These are phyloP conservation scores for Eospalax fontanierii DNA, from an alignment of 2,797 vertebrate genomes.

Conservation along the genomic window DNA sequence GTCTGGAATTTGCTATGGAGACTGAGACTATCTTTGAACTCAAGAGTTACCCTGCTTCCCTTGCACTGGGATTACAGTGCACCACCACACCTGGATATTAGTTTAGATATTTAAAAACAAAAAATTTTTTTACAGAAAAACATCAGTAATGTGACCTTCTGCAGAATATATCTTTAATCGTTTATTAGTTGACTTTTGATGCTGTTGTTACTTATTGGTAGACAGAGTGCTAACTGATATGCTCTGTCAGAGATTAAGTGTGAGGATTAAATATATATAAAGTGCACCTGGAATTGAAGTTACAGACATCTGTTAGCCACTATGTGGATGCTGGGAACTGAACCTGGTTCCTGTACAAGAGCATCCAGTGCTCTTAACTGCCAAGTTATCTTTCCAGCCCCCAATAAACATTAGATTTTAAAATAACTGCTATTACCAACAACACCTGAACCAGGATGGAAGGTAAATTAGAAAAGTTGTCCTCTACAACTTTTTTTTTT, in stretches of 20 bases:
- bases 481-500: background rate
- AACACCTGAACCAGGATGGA: background rate
- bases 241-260: background rate
- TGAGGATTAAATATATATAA: background rate
- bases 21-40: background rate
- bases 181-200: conserved; percentile 20
- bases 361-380: too few relatives aligned
- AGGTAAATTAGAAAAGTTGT: conserved; percentile 51
- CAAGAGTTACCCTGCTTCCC: background rate
- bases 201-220: background rate
- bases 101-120: conserved; percentile 37
- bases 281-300: too few relatives aligned
- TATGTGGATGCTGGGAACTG: too few relatives aligned
- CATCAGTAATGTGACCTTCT: background rate
- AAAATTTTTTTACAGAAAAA: conserved; percentile 43
- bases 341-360: too few relatives aligned
- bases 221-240: conserved; percentile 1
- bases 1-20: background rate
- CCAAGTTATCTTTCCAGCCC: too few relatives aligned
- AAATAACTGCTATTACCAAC: conserved; percentile 1
- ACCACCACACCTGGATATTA: background rate
- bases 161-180: background rate
- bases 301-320: too few relatives aligned
- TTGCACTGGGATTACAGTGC: background rate
- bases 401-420: conserved; percentile 43